A percentile compares a stretch with the other conserved stretches of the same genome.
These are phyloP conservation scores for Limnephilus rhombicus DNA, from an alignment of 2,888 invertebrate genomes.

Conservation along the genomic window DNA sequence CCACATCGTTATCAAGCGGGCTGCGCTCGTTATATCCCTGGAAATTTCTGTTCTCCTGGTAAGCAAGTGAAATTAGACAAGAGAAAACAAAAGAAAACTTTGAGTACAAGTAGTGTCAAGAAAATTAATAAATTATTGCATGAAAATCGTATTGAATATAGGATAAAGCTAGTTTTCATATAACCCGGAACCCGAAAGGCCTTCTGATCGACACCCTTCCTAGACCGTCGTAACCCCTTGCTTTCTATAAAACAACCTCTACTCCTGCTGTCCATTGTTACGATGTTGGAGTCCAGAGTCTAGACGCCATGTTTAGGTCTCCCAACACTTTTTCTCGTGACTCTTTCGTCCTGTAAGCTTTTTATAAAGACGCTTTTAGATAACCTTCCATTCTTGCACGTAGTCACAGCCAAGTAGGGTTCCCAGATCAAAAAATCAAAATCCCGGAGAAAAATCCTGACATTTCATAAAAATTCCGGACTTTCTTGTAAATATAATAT, in stretches of 20 bases:
- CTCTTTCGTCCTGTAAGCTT: neutral
- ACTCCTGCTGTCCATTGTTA: neutral
- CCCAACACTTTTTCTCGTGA: neutral
- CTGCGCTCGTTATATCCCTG: constrained; percentile 13
- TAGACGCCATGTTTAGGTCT: neutral
- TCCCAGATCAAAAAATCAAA: too few species aligned
- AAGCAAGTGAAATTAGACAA: constrained; percentile 12
- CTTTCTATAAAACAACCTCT: neutral
- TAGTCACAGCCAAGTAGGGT: neutral
- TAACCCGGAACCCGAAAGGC: too few species aligned
- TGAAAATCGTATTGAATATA: neutral
- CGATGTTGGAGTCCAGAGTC: neutral
- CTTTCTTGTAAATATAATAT: too few species aligned
- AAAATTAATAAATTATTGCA: neutral
- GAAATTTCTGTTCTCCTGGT: constrained; percentile 34
- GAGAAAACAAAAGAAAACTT: constrained; percentile 17
- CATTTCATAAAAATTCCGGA: too few species aligned
- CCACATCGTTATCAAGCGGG: constrained; percentile 17
- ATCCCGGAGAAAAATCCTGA: too few species aligned
- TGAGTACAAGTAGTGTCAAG: neutral
- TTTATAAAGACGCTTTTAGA: neutral
- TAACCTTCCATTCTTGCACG: neutral
- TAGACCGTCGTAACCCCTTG: neutral
- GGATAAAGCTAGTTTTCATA: neutral
- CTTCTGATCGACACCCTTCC: too few species aligned